phyloP scores from a whole-genome alignment of 2,113 vertebrate genomes.

The Clarias macrocephalus region DNA sequence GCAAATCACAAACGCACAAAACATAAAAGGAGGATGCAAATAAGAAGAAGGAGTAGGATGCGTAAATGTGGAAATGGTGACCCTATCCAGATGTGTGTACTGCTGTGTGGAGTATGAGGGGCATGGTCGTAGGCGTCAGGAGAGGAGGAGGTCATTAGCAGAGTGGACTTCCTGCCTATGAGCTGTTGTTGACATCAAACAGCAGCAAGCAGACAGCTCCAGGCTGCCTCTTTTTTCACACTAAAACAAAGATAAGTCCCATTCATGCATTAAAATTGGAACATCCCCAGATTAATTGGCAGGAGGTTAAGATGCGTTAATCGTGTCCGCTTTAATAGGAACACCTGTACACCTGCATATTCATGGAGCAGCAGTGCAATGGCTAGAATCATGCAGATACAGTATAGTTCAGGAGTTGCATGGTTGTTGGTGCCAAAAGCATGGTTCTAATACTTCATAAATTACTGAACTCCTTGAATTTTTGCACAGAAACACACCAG shows the following conservation, averaged over 20 bases:
- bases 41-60: conserved; percentile 32
- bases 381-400: background rate
- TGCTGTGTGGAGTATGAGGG: conserved; percentile 52
- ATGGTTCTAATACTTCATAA: background rate
- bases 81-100: conserved; percentile 9
- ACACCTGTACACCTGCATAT: background rate
- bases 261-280: background rate
- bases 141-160: conserved; percentile 56
- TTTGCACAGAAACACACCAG: background rate
- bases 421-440: background rate
- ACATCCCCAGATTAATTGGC: background rate
- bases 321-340: background rate
- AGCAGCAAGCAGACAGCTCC: conserved; percentile 55
- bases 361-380: background rate
- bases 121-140: conserved; percentile 56
- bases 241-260: background rate
- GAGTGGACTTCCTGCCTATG: conserved; percentile 69
- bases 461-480: background rate
- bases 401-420: background rate
- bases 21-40: background rate
- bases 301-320: background rate
- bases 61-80: background rate
- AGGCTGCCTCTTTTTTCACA: conserved; percentile 44
- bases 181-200: conserved; percentile 72
- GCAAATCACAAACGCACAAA: conserved; percentile 28